Percentiles rank a stretch among this genome's conserved stretches.
Conservation (phyloP, 2,888 invertebrate genomes). For the Lottia scabra region DNA sequence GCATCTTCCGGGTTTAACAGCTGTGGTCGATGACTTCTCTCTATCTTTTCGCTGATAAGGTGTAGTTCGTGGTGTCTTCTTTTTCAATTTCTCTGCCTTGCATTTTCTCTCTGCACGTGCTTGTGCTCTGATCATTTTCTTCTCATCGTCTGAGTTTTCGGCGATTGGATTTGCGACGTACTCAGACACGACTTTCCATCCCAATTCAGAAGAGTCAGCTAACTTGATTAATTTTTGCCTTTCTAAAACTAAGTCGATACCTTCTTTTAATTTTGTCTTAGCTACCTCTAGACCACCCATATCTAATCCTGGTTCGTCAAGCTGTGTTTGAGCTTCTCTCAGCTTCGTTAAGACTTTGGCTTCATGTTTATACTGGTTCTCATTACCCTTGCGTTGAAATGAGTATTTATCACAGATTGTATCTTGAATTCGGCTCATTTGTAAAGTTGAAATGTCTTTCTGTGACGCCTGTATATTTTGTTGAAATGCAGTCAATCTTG, state of each 20-base stretch:
- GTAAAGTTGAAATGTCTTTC: neutral
- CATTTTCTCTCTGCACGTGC: neutral
- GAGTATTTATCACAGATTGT: neutral
- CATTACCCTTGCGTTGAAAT: constrained; percentile 18
- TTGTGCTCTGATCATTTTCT: constrained; percentile 9
- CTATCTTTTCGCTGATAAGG: too few species aligned
- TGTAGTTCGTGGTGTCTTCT: too few species aligned
- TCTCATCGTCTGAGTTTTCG: constrained; percentile 15
- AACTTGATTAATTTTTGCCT: neutral
- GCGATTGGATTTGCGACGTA: constrained; percentile 13
- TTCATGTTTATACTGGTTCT: constrained; percentile 10
- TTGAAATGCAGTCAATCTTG: constrained; percentile 5
- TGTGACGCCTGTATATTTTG: neutral
- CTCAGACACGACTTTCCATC: neutral
- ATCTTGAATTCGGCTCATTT: constrained; percentile 16
- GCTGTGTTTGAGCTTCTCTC: constrained; percentile 4
- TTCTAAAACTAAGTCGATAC: neutral
- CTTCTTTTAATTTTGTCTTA: neutral
- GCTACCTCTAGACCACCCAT: neutral
- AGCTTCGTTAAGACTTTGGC: constrained; percentile 11
- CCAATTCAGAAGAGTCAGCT: constrained; percentile 4
- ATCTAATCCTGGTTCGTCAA: neutral
- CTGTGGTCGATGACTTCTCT: neutral
- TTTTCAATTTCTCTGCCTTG: neutral
- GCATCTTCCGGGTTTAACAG: neutral